phyloP scores from a whole-genome alignment of 2,888 invertebrate species.

The Antitype chi region DNA sequence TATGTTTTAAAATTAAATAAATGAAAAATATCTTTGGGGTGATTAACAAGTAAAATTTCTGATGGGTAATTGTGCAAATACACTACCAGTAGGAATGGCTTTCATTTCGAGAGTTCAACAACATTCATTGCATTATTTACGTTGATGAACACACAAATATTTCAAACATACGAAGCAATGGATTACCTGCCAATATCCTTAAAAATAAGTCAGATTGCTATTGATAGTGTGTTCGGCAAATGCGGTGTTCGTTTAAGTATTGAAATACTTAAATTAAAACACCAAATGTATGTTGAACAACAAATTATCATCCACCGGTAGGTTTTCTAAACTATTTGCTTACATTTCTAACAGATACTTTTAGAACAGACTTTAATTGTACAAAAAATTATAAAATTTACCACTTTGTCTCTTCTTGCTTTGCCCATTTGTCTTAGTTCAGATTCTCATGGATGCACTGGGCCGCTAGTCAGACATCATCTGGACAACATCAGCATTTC shows the following conservation, averaged over 20 bases:
- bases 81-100: too few relatives aligned
- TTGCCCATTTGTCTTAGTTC: constrained; percentile 75
- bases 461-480: constrained; percentile 63
- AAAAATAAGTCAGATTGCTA: too few relatives aligned
- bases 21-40: not conserved
- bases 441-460: constrained; percentile 67
- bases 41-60: not conserved
- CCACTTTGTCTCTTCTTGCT: constrained; percentile 78
- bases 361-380: not conserved
- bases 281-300: not conserved
- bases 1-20: too few relatives aligned
- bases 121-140: too few relatives aligned
- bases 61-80: too few relatives aligned
- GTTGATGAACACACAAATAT: too few relatives aligned
- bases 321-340: not conserved
- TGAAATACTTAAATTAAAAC: not conserved
- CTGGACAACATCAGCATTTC: constrained; percentile 52
- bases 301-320: not conserved
- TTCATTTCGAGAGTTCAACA: too few relatives aligned
- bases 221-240: too few relatives aligned
- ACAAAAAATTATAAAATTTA: constrained; percentile 44
- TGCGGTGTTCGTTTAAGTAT: not conserved
- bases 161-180: too few relatives aligned
- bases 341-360: not conserved
- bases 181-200: too few relatives aligned